Evolutionary conservation across 1,140 invertebrate genomes (phyloP).

Genomic region (Penaeus indicus): DNA sequence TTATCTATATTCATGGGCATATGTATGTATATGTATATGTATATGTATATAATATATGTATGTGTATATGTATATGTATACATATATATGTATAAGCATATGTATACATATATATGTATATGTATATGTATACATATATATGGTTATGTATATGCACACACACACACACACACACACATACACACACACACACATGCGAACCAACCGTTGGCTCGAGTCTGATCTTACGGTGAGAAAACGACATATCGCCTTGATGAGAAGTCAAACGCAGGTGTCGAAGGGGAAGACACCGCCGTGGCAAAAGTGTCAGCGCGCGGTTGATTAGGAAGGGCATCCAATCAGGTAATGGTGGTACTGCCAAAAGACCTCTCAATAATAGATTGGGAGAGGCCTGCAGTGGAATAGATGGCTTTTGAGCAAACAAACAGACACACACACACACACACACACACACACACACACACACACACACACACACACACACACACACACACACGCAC

Average conservation of each 20-base stretch:
- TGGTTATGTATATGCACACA: constrained; percentile 2
- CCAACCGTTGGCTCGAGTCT: no score
- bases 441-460: not conserved
- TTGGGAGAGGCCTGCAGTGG: not conserved
- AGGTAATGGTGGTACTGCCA: no score
- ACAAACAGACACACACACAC: not conserved
- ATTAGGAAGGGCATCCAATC: no score
- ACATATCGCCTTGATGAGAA: no score
- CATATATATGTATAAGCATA: constrained; percentile 24
- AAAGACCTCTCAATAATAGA: no score
- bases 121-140: constrained; percentile 1
- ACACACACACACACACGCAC: not conserved
- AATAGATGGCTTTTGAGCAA: not conserved
- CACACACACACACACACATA: constrained; percentile 29
- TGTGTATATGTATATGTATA: constrained; percentile 24
- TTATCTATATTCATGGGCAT: no score
- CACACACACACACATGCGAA: not conserved
- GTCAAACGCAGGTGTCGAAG: no score
- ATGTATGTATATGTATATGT: constrained; percentile 10
- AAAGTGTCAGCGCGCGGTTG: no score
- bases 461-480: not conserved
- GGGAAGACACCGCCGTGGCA: no score
- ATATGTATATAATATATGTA: constrained; percentile 23
- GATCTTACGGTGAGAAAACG: no score
- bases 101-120: constrained; percentile 36